Conservation (phyloP, 2,888 invertebrate genomes). For the Schizotus pectinicornis region DNA sequence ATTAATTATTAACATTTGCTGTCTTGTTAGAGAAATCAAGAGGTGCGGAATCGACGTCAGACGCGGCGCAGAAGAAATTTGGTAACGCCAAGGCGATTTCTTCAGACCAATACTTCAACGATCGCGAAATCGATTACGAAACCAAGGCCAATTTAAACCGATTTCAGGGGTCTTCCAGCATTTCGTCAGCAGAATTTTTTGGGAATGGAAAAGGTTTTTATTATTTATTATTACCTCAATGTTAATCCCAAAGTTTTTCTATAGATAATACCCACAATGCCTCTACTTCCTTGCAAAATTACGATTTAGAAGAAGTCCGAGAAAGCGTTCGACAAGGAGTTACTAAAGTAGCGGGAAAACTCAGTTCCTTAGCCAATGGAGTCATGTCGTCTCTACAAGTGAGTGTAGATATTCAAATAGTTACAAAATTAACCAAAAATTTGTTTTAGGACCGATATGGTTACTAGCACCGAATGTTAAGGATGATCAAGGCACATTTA, state of each 20-base stretch:
- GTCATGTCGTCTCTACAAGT: slow-evolving; percentile 93
- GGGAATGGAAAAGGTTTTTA: slow-evolving; percentile 49
- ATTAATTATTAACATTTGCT: too few relatives aligned
- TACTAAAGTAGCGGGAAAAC: slow-evolving; percentile 94
- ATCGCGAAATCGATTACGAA: slow-evolving; percentile 66
- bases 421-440: neutral
- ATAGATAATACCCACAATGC: slow-evolving; percentile 28
- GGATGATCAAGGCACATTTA: slow-evolving; percentile 24
- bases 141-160: slow-evolving; percentile 67
- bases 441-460: slow-evolving; percentile 50
- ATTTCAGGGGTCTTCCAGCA: slow-evolving; percentile 93
- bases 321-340: slow-evolving; percentile 97
- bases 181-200: slow-evolving; percentile 97
- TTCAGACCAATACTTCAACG: slow-evolving; percentile 95
- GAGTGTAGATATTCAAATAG: slow-evolving; percentile 12
- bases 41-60: slow-evolving; percentile 57
- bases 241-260: slow-evolving; percentile 11
- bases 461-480: slow-evolving; percentile 43
- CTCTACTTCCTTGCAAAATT: slow-evolving; percentile 61
- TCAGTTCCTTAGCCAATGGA: slow-evolving; percentile 93
- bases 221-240: neutral
- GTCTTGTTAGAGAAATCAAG: slow-evolving; percentile 27
- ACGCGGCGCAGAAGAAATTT: slow-evolving; percentile 93
- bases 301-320: slow-evolving; percentile 94
- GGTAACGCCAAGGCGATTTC: slow-evolving; percentile 97